These are phyloP conservation scores for Meteorus colon DNA, from an alignment of 2,888 invertebrate species.

Conservation along the genomic window DNA sequence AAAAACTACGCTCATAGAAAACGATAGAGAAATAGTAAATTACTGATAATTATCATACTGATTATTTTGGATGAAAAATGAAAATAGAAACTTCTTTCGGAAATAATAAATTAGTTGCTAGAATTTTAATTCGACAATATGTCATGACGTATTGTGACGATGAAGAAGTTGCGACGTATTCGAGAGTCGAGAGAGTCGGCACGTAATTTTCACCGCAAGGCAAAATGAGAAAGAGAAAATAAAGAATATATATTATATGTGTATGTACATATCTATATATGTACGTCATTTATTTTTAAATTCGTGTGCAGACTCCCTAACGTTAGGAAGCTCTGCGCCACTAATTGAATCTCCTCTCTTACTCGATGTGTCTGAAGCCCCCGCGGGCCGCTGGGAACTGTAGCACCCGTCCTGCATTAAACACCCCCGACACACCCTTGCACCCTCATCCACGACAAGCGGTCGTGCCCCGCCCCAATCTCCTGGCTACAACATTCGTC, in stretches of 20 bases:
- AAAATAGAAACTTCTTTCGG: too few relatives aligned
- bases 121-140: too few relatives aligned
- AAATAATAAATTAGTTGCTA: not conserved
- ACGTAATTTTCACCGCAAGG: slow-evolving; percentile 11
- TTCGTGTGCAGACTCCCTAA: slow-evolving; percentile 70
- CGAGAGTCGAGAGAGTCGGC: not conserved
- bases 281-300: slow-evolving; percentile 39
- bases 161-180: not conserved
- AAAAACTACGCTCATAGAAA: too few relatives aligned
- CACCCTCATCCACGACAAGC: slow-evolving; percentile 66
- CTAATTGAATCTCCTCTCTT: slow-evolving; percentile 73
- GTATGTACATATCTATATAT: not conserved
- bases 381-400: slow-evolving; percentile 71
- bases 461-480: slow-evolving; percentile 59
- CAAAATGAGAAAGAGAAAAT: slow-evolving; percentile 18
- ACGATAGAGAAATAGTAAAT: too few relatives aligned
- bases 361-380: slow-evolving; percentile 68
- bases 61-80: too few relatives aligned
- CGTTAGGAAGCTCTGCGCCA: slow-evolving; percentile 71
- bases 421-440: slow-evolving; percentile 71
- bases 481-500: slow-evolving; percentile 48
- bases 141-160: not conserved
- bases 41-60: too few relatives aligned
- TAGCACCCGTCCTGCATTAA: slow-evolving; percentile 72
- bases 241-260: not conserved